Evolutionary conservation across 2,113 vertebrate species (phyloP), one percentile per base, ranked within the genome.

Genomic region (Penelope pileata): DNA sequence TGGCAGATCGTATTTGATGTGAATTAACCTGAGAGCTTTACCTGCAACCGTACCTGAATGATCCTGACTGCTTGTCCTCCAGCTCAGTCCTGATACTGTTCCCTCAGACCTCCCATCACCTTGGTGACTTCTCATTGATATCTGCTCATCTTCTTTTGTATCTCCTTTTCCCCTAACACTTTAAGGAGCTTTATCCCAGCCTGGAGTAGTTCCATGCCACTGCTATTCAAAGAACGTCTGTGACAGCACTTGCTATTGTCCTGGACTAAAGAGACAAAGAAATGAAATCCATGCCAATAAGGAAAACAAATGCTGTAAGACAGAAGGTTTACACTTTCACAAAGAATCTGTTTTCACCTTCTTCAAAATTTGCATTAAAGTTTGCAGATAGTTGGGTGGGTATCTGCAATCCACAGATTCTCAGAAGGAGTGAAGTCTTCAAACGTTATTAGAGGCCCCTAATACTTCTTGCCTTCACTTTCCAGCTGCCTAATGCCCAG

Each of bases 31-130:
- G 7, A 14, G 24, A 94, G 75, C 36, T 62, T 80, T 73, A 59
- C 78, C 83, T 67, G 40, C 48, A 95, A 86, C 45, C 87, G 73
- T 82, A 93, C 88, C 91, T 91, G 80, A 53, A 18, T 32, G 63
- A 40, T 42, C 47, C 26, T 53, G 30, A 29, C 66, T 68, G 48
- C 13, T 27, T 14, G 36, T 82, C 22, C 67, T 69, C 32, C 51
- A 11, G 42, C 45, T 53, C 42, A 23, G 53, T n/a, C 59, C 29
- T 53, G 42, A 45, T 3, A 8, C 5, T 16, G 54, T 14, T 67
- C 47, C 53, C 32, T 73, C 83, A 82, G 30, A 51, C 36, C 1
- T 0, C 8, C 34, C 56, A 26, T 10, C 60, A 53, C 18, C 27
- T 1, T 0, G 1, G 23, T 18, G 27, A 47, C 38, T 54, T 62